Base-by-base conservation (phyloP, 2,113 vertebrate species). In the Rhinolophus ferrumequinum region DNA sequence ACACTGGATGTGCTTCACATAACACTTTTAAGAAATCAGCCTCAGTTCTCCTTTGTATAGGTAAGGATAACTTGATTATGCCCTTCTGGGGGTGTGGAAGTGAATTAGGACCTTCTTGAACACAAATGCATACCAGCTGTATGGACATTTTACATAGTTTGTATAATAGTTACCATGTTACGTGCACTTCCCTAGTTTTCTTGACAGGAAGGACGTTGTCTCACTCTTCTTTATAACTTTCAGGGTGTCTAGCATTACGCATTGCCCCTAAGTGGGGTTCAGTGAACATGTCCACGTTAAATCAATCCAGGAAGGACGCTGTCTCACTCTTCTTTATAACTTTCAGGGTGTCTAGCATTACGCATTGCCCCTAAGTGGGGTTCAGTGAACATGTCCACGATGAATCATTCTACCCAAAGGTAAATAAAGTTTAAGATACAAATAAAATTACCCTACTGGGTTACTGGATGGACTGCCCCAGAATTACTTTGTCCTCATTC, bases 21-120 rank as follows among this genome's bases (percentile, higher is more conserved):
- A 96, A 88, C 87, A 56, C 85, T 76, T 97, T 96, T 62, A 97
- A 88, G 10, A 97, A 47, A 92, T 84, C 38, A 56, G 72, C 4
- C 7, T 64, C 69, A 77, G 69, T 67, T 93, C 69, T 80, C 35
- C 62, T 86, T 38, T 70, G 9, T 38, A 14, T 6, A 47, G 77
- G 15, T 22, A 8, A 56, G 33, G 18, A 28, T 28, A 11, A 18
- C 64, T 76, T 11, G 33, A 38, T 76, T 87, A 64, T 19, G 21
- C 14, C 81, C 72, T 80, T 77, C n/a, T 0, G 26, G 33, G 54
- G 30, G 64, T 4, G 1, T 47, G 15, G 38, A 80, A 41, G 75
- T 47, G 33, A 94, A 84, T 50, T 0, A 35, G 19, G 33, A 67
- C 35, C 12, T 18, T n/a, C 38, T 67, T 69, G 19, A 64, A 75